These are phyloP conservation scores for Clamator glandarius DNA, from an alignment of 2,797 vertebrate genomes.

Conservation along the genomic window DNA sequence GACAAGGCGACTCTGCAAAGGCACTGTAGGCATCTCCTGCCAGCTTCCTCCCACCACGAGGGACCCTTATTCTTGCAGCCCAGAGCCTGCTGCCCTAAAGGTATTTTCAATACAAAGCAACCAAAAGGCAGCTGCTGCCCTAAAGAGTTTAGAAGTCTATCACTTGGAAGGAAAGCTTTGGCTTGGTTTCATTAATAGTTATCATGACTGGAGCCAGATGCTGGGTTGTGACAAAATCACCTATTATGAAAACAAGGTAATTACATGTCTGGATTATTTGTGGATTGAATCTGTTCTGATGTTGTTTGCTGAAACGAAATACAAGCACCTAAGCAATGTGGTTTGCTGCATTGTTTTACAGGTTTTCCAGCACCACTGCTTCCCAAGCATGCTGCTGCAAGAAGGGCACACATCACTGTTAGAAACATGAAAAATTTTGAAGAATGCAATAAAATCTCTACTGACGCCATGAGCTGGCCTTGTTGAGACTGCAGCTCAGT, in stretches of 20 bases:
- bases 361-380: background rate
- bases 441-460: background rate
- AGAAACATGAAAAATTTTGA: background rate
- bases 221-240: background rate
- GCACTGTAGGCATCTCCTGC: background rate
- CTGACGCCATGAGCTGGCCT: background rate
- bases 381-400: rapidly evolving
- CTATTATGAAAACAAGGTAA: background rate
- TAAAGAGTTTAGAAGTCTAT: background rate
- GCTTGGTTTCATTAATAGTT: background rate
- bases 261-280: background rate
- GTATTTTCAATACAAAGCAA: background rate
- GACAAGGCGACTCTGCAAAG: no score
- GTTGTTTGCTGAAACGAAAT: background rate
- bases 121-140: background rate
- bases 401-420: background rate
- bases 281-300: background rate
- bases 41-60: rapidly evolving
- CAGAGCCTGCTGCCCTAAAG: background rate
- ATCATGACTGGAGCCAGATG: rapidly evolving
- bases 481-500: background rate
- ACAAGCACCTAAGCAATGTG: background rate
- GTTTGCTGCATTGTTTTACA: background rate
- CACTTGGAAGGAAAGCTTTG: background rate
- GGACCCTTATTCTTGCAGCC: background rate